Evolutionary conservation across 2,113 vertebrate species (phyloP).

Genomic region (Todiramphus chloris): DNA sequence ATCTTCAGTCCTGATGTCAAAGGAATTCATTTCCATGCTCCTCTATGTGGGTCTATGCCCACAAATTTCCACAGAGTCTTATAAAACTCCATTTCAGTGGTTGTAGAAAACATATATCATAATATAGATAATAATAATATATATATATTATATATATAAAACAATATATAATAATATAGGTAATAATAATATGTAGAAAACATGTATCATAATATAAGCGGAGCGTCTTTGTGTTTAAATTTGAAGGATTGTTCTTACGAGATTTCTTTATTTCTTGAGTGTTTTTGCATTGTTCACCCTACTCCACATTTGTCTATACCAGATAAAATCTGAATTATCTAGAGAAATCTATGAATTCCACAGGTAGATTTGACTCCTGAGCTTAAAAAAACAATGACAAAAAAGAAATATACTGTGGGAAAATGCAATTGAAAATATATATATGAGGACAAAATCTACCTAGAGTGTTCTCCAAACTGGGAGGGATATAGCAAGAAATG

Average conservation of each 20-base stretch:
- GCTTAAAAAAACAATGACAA: neutral
- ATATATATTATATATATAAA: too few species aligned
- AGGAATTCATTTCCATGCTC: neutral
- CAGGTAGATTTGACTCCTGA: neutral
- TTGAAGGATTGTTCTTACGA: neutral
- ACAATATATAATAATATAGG: too few species aligned
- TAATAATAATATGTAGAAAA: neutral
- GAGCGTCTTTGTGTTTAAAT: neutral
- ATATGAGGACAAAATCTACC: neutral
- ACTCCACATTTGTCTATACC: neutral
- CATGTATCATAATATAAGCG: neutral
- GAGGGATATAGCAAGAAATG: neutral
- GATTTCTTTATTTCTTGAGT: neutral
- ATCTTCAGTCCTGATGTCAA: neutral
- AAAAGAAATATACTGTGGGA: neutral
- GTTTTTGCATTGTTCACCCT: neutral
- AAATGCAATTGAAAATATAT: neutral
- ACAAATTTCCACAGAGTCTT: neutral
- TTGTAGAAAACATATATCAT: neutral
- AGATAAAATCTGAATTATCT: neutral
- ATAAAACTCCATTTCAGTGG: neutral
- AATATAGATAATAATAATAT: neutral
- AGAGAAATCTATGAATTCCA: neutral
- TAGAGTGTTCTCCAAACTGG: neutral
- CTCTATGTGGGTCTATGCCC: neutral